Base-by-base conservation (phyloP, 2,888 invertebrate species). In the Uropetala carovei region DNA sequence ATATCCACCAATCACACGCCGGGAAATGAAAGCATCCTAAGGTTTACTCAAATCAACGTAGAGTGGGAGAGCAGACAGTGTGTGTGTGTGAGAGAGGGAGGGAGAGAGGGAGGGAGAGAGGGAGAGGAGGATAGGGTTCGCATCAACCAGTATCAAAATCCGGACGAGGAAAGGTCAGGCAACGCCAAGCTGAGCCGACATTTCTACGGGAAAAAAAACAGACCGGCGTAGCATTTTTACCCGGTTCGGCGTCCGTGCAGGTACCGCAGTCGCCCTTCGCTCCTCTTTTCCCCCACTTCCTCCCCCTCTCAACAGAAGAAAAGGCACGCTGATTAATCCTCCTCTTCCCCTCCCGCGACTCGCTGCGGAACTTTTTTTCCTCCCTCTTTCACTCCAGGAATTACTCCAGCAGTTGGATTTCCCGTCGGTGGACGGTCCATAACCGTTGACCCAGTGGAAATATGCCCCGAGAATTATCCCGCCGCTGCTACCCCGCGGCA, bases 31-130 rank as follows among this genome's bases (percentile, higher is more conserved):
- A 86, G 89, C 18, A n/a, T 89, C 64, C 43, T 89, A n/a, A 64
- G 89, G 89, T 89, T 89, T 89, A 68, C 89, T 64, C 89, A 89
- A 89, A 89, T 89, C 89, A 64, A 68, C 64, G 22, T 57, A n/a
- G 43, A 27, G 59, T 30, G 18, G 22, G 85, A 22, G 43, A 18
- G 30, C 16, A 30, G 68, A 86, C 18, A 60, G n/a, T n/a, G n/a
- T n/a, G n/a, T n/a, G n/a, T n/a, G n/a, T n/a, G n/a, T n/a, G n/a
- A n/a, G n/a, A n/a, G 10, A 18, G 18, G 60, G 43, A 9, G 86
- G 56, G 18, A 0, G 8, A 43, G 10, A 18, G 18, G 60, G 43
- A 9, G 86, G 56, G 18, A 0, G 8, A 43, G 83, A 57, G 14
- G 4, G 30, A 27, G 82, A 43, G 30, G 0, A 82, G 43, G 82